Base-by-base conservation (phyloP, 2,888 invertebrate species). In the Drosophila maculinotata region DNA sequence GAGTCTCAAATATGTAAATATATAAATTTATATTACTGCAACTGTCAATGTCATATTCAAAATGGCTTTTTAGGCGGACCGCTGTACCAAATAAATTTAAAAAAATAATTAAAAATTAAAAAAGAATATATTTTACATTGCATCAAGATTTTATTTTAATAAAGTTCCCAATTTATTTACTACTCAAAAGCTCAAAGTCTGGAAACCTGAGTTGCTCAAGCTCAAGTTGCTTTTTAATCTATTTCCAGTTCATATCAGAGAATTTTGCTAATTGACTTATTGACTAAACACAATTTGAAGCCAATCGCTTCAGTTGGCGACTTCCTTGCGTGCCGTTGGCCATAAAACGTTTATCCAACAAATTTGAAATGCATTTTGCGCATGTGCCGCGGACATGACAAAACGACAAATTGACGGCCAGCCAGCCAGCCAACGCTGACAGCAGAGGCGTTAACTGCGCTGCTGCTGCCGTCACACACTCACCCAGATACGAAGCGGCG, bases 301-400 rank as follows among this genome's bases (percentile, higher is more conserved):
- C 15, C 44, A 45, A 59, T 60, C 52, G 54, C 42, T 23, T 8
- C 15, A 23, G 12, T 52, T 45, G 33, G 5, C 44, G 47, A 69
- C 76, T 84, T 82, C 82, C 82, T 87, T 82, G 76, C 79, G 87
- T 82, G 73, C 71, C 49, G 41, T 63, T 76, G 57, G 54, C 60
- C 71, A 47, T 31, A 60, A 76, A 70, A 45, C 51, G 59, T 76
- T 73, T 66, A 58, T 76, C 76, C 68, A 52, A 38, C 41, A 39
- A 49, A 59, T 57, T 64, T 60, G 47, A 65, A 72, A 48, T 76
- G 71, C 68, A 75, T 57, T 69, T 74, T 35, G 75, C 65, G 65
- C 75, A 75, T 73, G 69, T 70, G 74, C 62, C 62, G 48, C 54
- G 69, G 65, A 74, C 83, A 86, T 87, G 82, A 73, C 82, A 71